Conservation (phyloP, 2,888 invertebrate species). For the Zaprionus lineosus region DNA sequence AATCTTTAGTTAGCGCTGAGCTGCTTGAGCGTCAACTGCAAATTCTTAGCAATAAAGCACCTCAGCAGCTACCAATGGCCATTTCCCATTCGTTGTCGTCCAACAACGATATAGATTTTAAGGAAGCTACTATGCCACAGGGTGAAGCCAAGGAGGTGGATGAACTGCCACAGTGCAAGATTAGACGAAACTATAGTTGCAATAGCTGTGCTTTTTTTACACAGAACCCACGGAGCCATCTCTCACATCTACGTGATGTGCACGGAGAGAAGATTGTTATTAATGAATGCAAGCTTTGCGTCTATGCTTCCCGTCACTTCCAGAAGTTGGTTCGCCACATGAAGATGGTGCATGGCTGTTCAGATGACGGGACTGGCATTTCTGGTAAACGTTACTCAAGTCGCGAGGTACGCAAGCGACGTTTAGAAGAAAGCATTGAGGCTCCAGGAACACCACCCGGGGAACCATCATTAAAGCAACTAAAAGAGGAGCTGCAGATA, state of each 20-base stretch:
- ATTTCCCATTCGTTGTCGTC: slow-evolving; percentile 27
- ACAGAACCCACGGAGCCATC: slow-evolving; percentile 91
- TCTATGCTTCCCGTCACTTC: slow-evolving; percentile 95
- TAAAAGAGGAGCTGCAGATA: slow-evolving; percentile 80
- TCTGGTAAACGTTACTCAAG: slow-evolving; percentile 79
- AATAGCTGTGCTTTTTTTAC: slow-evolving; percentile 90
- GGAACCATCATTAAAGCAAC: slow-evolving; percentile 66
- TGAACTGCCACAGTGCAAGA: slow-evolving; percentile 90
- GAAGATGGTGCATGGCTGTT: slow-evolving; percentile 89
- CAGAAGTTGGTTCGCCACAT: slow-evolving; percentile 92
- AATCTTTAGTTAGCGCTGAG: slow-evolving; percentile 23
- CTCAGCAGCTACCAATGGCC: neutral
- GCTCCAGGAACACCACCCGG: slow-evolving; percentile 19
- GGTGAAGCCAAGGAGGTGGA: slow-evolving; percentile 61
- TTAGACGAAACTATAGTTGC: slow-evolving; percentile 92
- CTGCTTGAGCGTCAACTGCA: slow-evolving; percentile 29
- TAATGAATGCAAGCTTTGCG: slow-evolving; percentile 92
- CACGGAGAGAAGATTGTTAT: slow-evolving; percentile 91
- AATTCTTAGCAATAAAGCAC: slow-evolving; percentile 6
- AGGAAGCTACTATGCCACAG: slow-evolving; percentile 50
- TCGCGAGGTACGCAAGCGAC: slow-evolving; percentile 81
- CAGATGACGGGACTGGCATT: slow-evolving; percentile 72
- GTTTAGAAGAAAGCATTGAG: slow-evolving; percentile 74
- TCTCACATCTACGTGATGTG: slow-evolving; percentile 91
- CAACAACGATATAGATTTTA: slow-evolving; percentile 55